These are phyloP conservation scores for Melanchra persicariae DNA, from an alignment of 2,888 invertebrate species.

Conservation along the genomic window DNA sequence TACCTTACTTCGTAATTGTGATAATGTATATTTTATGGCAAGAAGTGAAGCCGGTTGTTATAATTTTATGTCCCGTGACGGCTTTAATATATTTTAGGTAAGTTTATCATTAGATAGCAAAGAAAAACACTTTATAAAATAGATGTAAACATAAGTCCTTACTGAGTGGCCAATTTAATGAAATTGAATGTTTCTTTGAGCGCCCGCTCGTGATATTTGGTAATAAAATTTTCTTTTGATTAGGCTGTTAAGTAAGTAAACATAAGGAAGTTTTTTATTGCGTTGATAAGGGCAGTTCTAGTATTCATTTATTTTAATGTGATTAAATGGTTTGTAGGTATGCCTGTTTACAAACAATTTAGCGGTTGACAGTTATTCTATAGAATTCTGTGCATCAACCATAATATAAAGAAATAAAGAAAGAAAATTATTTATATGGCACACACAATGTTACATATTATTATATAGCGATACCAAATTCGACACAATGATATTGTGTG, in stretches of 20 bases:
- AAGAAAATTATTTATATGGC: no score
- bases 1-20: no score
- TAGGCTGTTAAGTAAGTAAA: slow-evolving; percentile 34
- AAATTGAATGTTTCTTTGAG: slow-evolving; percentile 57
- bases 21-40: no score
- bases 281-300: slow-evolving; percentile 29
- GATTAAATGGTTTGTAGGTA: not conserved
- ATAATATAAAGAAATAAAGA: no score
- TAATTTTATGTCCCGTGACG: not conserved
- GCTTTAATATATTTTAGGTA: not conserved
- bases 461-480: no score
- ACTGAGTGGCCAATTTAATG: slow-evolving; percentile 45
- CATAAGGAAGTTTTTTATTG: slow-evolving; percentile 38
- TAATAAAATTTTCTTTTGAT: slow-evolving; percentile 53
- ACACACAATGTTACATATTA: no score
- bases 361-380: not conserved
- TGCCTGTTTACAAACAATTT: not conserved
- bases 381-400: no score
- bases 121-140: not conserved
- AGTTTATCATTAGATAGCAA: not conserved
- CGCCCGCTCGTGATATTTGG: slow-evolving; percentile 44
- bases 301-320: slow-evolving; percentile 14
- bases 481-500: no score
- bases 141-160: not conserved
- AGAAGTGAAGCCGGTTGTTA: not conserved